Percentiles rank a stretch among this genome's conserved stretches.
These are phyloP conservation scores for Neolamprologus longior DNA, from an alignment of 2,113 vertebrate species.

Conservation along the genomic window DNA sequence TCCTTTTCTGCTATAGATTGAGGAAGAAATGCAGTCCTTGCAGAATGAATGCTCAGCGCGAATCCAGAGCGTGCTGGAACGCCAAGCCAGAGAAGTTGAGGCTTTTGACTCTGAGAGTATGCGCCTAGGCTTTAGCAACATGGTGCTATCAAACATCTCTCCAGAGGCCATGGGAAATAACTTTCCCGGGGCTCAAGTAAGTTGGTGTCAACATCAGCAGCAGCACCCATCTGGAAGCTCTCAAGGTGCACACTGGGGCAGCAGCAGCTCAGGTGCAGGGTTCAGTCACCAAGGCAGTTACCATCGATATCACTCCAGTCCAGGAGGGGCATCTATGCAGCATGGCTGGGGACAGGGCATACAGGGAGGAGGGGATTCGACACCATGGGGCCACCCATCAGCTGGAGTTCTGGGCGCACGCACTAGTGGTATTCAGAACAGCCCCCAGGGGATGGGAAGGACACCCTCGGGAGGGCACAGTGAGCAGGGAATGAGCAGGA, in stretches of 20 bases:
- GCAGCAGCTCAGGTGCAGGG: conserved; percentile 36
- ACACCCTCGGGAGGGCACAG: conserved; percentile 92
- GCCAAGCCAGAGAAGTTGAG: conserved; percentile 95
- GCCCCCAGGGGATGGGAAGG: conserved; percentile 95
- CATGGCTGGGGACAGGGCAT: conserved; percentile 88
- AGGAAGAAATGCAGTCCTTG: conserved; percentile 94
- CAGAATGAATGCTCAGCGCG: conserved; percentile 91
- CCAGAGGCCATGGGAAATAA: conserved; percentile 94
- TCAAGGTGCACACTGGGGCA: conserved; percentile 82
- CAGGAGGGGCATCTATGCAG: conserved; percentile 82
- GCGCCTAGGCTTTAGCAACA: conserved; percentile 98
- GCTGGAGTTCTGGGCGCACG: conserved; percentile 81
- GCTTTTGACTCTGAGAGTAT: conserved; percentile 99
- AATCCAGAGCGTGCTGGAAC: conserved; percentile 92
- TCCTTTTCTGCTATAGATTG: conserved; percentile 74
- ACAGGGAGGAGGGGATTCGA: conserved; percentile 77
- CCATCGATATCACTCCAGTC: conserved; percentile 81
- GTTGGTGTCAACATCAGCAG: conserved; percentile 76
- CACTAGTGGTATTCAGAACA: conserved; percentile 87
- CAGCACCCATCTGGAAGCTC: conserved; percentile 78
- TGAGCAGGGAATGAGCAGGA: conserved; percentile 97
- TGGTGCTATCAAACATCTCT: conserved; percentile 95
- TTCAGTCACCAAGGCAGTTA: conserved; percentile 78
- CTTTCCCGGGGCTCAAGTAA: conserved; percentile 87
- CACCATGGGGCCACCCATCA: conserved; percentile 85